Percentiles rank a stretch among this genome's conserved stretches.
These are phyloP conservation scores for Trichoplusia ni DNA, from an alignment of 1,140 invertebrate species.

Conservation along the genomic window DNA sequence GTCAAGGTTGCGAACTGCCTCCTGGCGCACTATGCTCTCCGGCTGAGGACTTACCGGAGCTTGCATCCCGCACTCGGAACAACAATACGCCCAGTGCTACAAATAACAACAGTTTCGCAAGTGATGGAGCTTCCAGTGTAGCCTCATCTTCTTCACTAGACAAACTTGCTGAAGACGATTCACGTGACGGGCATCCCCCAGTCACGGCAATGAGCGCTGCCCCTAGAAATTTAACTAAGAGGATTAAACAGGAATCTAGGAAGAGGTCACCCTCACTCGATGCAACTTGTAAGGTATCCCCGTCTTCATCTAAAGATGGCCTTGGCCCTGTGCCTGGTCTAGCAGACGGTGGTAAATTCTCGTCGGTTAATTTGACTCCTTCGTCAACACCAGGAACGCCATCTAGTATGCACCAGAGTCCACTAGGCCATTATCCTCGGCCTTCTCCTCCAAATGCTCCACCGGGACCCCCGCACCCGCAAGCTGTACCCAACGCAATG, in stretches of 20 bases:
- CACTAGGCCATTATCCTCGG: slow-evolving; percentile 83
- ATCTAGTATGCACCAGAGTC: slow-evolving; percentile 82
- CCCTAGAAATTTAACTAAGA: slow-evolving; percentile 79
- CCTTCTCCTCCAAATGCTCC: slow-evolving; percentile 84
- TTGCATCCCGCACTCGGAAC: slow-evolving; percentile 86
- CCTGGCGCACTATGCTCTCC: slow-evolving; percentile 85
- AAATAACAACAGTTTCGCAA: slow-evolving; percentile 88
- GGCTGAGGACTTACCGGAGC: slow-evolving; percentile 86
- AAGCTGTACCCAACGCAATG: slow-evolving; percentile 82
- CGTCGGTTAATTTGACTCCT: slow-evolving; percentile 84
- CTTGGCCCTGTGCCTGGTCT: slow-evolving; percentile 57
- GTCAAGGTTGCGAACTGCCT: slow-evolving; percentile 93
- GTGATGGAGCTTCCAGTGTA: slow-evolving; percentile 88
- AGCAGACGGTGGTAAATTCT: slow-evolving; percentile 74
- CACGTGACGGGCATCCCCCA: slow-evolving; percentile 81
- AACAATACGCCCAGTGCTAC: slow-evolving; percentile 89
- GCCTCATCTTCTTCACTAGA: slow-evolving; percentile 87
- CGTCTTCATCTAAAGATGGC: slow-evolving; percentile 80
- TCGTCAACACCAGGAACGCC: slow-evolving; percentile 85
- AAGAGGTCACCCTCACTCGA: slow-evolving; percentile 84
- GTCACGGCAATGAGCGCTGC: slow-evolving; percentile 85
- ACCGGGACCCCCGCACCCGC: slow-evolving; percentile 82
- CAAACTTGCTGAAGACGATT: slow-evolving; percentile 89
- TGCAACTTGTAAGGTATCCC: slow-evolving; percentile 80
- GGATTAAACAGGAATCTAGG: slow-evolving; percentile 85